Evolutionary conservation across 2,797 vertebrate species (phyloP), one percentile per base, ranked within the genome.

Genomic region (Myripristis murdjan): DNA sequence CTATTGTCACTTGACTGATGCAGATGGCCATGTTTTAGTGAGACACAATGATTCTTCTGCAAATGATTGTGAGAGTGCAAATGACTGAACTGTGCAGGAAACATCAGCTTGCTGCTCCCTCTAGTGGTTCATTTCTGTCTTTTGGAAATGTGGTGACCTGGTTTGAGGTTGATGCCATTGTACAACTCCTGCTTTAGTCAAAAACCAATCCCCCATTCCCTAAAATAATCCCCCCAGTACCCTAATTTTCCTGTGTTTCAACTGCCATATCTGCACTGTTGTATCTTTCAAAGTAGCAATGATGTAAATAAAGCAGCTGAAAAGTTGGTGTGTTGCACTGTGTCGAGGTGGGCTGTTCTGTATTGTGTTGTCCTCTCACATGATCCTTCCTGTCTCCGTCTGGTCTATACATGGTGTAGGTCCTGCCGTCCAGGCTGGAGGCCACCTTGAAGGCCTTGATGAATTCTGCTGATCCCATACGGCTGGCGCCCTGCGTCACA

Each of bases 401-500:
- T 0, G 64, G 63, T 63, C 92, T 93, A 86, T 95, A 92, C 64
- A 94, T 83, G 23, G 83, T 92, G 89, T 93, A 97, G 0, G 79
- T 93, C 26, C 57, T 91, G 8, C 98, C 97, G 0, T 97, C 95
- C 10, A 93, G 81, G 77, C 98, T 98, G 82, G 96, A 95, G 0
- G 96, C 94, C 12, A 99, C 94, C 85, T 97, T 98, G 91, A 96
- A 99, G 66, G 92, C 81, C 1, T 95, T 96, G 61, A 99, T 88
- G 5, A 93, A 99, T 86, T 99, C 97, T 0, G 93, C 85, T 0
- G 88, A 84, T 22, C 97, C 97, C 2, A 95, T 92, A 0, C 97
- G 97, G 71, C 97, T 95, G 35, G 98, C 98, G 0, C 98, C 98
- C 87, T 99, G 98, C 0, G 94, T 98, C 79, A 97, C 93, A 18